Base-by-base conservation (phyloP, 2,888 invertebrate species). In the Heliconius sara region DNA sequence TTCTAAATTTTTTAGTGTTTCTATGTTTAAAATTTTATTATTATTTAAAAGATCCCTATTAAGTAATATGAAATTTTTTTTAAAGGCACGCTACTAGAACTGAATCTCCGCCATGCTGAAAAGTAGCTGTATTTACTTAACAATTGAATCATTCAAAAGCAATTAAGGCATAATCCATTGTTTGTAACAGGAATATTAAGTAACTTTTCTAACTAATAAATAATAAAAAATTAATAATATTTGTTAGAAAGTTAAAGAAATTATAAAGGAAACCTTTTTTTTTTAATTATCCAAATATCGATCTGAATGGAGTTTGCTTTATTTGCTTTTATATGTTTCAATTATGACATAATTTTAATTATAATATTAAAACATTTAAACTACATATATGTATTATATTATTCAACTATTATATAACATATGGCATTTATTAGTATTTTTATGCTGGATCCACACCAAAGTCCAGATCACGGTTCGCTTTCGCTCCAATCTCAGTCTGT, bases 71-170 rank as follows among this genome's bases (percentile, higher is more conserved):
- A 9, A 57, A 60, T 60, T 60, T 73, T 73, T 13, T 73, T 73
- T 73, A 73, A 73, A 73, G 73, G 73, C 73, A 73, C 73, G 57
- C 57, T 60, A 73, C 73, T 73, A 73, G 73, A 30, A 73, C 57
- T 60, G 73, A 73, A 25, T 13, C 73, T 57, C 5, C 73, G n/a
- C 57, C 34, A 73, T 60, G 60, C 34, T 9, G 73, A 73, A 34
- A 60, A 60, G 6, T 60, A 60, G 60, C 60, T 60, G 34, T 34
- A 72, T 9, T 30, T 34, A 57, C 10, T 52, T 72, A 34, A 70
- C 22, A 68, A 47, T 60, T 60, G 60, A 60, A 60, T 60, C 10
- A 60, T n/a, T n/a, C 10, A 60, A 60, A 60, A 60, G 60, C 60
- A 60, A 60, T n/a, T 60, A 60, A 9, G 60, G n/a, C 60, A 10